A percentile compares a stretch with the other conserved stretches of the same genome.
Conservation (phyloP, 2,888 invertebrate species). For the Capitulum mitella region DNA sequence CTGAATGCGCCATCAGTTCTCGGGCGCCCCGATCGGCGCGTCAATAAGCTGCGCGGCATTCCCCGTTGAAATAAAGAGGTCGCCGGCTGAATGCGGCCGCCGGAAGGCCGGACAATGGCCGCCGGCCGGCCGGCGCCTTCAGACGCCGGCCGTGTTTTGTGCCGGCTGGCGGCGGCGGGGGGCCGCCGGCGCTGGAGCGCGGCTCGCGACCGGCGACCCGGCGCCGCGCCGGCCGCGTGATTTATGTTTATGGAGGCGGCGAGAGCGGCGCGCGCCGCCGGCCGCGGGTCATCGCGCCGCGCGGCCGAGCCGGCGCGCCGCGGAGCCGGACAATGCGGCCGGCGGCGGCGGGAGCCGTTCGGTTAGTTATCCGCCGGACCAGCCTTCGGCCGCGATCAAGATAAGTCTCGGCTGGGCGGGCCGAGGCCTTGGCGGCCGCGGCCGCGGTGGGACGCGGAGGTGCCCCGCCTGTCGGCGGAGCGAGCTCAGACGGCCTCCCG, state of each 20-base stretch:
- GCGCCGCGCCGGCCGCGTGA: not conserved
- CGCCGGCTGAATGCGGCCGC: not conserved
- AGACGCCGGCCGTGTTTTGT: not conserved
- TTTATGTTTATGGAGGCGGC: conserved; percentile 17
- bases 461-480: too few species aligned
- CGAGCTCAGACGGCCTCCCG: too few species aligned
- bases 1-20: not conserved
- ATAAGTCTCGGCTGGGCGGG: too few species aligned
- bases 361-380: too few species aligned
- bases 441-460: too few species aligned
- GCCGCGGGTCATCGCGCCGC: conserved; percentile 6
- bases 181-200: not conserved
- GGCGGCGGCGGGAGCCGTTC: too few species aligned
- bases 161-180: not conserved
- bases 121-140: too few species aligned
- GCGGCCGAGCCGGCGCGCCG: not conserved
- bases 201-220: not conserved
- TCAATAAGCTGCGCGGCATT: not conserved
- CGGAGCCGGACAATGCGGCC: not conserved
- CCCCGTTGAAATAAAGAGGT: not conserved
- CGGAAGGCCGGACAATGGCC: not conserved
- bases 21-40: not conserved
- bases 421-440: too few species aligned
- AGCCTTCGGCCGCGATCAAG: too few species aligned
- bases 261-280: not conserved